A percentile compares a stretch with the other conserved stretches of the same genome.
phyloP scores from a whole-genome alignment of 1,140 invertebrate species.

The Philaenus spumarius region DNA sequence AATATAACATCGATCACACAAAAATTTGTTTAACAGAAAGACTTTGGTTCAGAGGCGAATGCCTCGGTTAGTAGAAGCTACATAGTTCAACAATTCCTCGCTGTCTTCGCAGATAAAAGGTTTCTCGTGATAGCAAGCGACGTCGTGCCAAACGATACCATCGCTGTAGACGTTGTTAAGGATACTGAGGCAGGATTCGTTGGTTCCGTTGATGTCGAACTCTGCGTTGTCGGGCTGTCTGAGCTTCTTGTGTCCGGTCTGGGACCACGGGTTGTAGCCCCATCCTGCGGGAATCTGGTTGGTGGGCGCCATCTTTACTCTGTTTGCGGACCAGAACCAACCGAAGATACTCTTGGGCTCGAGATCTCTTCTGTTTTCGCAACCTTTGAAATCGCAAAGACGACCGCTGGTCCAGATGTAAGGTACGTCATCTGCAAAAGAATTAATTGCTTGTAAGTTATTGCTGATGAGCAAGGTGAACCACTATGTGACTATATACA shows the following conservation, averaged over 20 bases:
- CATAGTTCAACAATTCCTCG: constrained; percentile 76
- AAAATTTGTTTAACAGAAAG: constrained; percentile 43
- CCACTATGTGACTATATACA: too few species aligned
- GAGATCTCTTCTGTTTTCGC: constrained; percentile 74
- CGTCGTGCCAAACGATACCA: constrained; percentile 87
- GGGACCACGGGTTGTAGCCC: constrained; percentile 78
- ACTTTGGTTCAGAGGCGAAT: constrained; percentile 71
- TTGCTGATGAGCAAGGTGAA: too few species aligned
- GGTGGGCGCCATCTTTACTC: constrained; percentile 80
- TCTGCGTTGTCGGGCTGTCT: constrained; percentile 87
- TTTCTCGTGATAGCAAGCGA: constrained; percentile 88
- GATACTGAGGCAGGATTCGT: constrained; percentile 76
- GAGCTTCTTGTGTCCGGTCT: constrained; percentile 81
- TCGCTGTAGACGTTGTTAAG: constrained; percentile 89
- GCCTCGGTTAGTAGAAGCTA: constrained; percentile 70
- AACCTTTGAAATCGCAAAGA: constrained; percentile 89
- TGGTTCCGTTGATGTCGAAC: constrained; percentile 83
- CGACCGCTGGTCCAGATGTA: constrained; percentile 90
- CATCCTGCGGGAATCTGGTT: constrained; percentile 61
- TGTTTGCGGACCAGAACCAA: constrained; percentile 90
- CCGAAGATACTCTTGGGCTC: constrained; percentile 78
- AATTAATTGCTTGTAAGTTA: too few species aligned
- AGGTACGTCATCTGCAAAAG: constrained; percentile 67
- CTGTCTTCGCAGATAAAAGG: constrained; percentile 84
- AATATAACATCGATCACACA: too few species aligned